Evolutionary conservation across 1,140 invertebrate genomes (phyloP).

Genomic region (Drosophila nasuta): DNA sequence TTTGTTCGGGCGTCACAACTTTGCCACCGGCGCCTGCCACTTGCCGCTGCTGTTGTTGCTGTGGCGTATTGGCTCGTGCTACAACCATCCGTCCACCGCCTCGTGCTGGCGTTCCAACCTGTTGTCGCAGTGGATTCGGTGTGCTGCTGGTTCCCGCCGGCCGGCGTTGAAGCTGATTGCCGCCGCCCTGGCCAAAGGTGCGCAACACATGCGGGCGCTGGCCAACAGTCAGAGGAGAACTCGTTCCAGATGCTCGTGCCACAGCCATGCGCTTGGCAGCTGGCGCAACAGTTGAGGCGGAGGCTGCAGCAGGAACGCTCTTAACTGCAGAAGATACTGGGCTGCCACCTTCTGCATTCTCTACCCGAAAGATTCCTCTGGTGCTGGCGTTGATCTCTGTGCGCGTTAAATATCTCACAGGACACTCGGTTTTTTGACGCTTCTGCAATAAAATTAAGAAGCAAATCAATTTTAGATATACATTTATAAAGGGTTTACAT

Average conservation of each 20-base stretch:
- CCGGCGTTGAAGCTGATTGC: constrained; percentile 45
- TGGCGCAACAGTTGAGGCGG: not conserved
- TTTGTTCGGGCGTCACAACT: constrained; percentile 78
- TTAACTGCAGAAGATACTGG: constrained; percentile 42
- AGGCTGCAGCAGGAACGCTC: constrained; percentile 20
- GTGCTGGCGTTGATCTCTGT: constrained; percentile 61
- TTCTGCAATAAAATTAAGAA: constrained; percentile 48
- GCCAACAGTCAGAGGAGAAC: constrained; percentile 59
- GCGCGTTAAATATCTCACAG: constrained; percentile 73
- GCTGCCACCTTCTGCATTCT: constrained; percentile 19
- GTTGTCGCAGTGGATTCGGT: constrained; percentile 40
- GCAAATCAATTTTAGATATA: not conserved
- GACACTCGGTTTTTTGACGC: constrained; percentile 68
- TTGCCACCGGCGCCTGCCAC: constrained; percentile 35
- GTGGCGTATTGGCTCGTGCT: constrained; percentile 31
- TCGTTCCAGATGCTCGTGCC: constrained; percentile 38
- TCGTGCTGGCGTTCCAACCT: constrained; percentile 32
- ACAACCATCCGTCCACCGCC: constrained; percentile 39
- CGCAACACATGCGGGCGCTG: constrained; percentile 67
- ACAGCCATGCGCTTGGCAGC: constrained; percentile 48
- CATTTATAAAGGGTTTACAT: not conserved
- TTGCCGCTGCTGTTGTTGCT: constrained; percentile 50
- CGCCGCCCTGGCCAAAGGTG: constrained; percentile 44
- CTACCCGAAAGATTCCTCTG: constrained; percentile 75
- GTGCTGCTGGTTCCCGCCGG: constrained; percentile 30